phyloP scores from a whole-genome alignment of 2,797 vertebrate genomes.

The Sparidentex hasta region DNA sequence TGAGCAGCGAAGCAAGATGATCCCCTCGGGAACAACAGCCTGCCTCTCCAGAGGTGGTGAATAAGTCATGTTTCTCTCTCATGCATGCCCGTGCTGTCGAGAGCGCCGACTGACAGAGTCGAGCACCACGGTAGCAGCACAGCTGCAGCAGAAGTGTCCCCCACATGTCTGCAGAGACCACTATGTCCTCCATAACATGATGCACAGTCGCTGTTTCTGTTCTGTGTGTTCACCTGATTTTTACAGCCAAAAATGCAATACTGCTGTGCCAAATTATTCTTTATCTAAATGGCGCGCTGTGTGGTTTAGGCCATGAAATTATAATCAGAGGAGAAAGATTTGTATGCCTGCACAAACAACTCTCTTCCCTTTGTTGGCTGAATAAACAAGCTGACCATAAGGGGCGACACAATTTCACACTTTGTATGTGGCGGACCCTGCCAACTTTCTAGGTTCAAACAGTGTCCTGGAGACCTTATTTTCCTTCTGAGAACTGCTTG shows the following conservation, averaged over 20 bases:
- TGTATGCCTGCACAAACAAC: too few species aligned
- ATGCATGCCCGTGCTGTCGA: slow-evolving; percentile 4
- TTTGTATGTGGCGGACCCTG: too few species aligned
- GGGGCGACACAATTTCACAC: too few species aligned
- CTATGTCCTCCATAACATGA: slow-evolving; percentile 37
- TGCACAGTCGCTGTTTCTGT: slow-evolving; percentile 1
- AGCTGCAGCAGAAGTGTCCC: background rate
- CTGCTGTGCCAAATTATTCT: background rate
- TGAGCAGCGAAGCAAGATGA: slow-evolving; percentile 13
- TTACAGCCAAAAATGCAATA: background rate
- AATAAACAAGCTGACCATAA: too few species aligned
- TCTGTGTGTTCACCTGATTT: slow-evolving; percentile 32
- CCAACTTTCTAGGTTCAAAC: too few species aligned
- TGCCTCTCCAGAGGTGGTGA: slow-evolving; percentile 31
- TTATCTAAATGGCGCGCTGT: too few species aligned
- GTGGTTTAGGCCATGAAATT: too few species aligned
- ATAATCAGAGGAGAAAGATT: background rate
- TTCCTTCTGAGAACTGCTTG: too few species aligned
- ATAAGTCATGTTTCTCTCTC: slow-evolving; percentile 25
- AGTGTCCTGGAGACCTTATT: too few species aligned
- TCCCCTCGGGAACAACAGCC: background rate
- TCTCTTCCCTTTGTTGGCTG: too few species aligned
- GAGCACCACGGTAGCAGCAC: background rate
- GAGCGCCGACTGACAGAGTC: slow-evolving; percentile 14
- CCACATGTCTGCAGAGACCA: background rate